A percentile compares a stretch with the other conserved stretches of the same genome.
Evolutionary conservation across 2,113 vertebrate genomes (phyloP).

Genomic region (Marcusenius ussheri): DNA sequence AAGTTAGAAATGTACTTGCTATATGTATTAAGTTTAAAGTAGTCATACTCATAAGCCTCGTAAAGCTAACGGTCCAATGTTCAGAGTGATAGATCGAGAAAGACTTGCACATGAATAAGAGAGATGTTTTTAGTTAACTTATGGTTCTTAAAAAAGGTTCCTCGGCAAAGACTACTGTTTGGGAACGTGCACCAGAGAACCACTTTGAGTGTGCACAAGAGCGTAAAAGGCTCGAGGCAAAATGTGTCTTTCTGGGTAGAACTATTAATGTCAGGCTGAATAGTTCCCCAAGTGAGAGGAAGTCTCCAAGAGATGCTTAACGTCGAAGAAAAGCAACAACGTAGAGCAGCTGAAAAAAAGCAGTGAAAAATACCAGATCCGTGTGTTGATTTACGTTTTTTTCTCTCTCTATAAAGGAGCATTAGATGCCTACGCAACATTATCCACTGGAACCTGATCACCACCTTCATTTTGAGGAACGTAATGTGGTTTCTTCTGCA

Average conservation of each 20-base stretch:
- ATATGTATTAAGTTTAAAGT: not conserved
- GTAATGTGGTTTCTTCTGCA: slow-evolving; percentile 92
- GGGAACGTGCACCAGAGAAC: not conserved
- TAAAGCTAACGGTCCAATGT: not conserved
- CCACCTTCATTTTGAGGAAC: slow-evolving; percentile 93
- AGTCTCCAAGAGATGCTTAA: no score
- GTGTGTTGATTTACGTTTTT: not conserved
- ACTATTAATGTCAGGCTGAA: not conserved
- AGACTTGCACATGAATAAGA: not conserved
- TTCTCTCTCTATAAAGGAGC: slow-evolving; percentile 61
- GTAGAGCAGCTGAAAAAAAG: no score
- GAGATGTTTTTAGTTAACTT: not conserved
- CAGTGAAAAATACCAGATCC: not conserved
- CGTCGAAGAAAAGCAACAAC: not conserved
- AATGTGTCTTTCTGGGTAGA: not conserved
- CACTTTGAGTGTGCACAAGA: not conserved
- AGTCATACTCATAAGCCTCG: not conserved
- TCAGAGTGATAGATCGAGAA: not conserved
- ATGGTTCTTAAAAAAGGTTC: not conserved
- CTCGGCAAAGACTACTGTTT: not conserved
- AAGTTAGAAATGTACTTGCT: not conserved
- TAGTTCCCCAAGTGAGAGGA: not conserved
- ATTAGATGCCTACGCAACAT: slow-evolving; percentile 93
- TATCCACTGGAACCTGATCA: slow-evolving; percentile 97
- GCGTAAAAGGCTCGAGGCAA: not conserved